Evolutionary conservation across 2,797 vertebrate genomes (phyloP).

Genomic region (Sardinella longiceps): DNA sequence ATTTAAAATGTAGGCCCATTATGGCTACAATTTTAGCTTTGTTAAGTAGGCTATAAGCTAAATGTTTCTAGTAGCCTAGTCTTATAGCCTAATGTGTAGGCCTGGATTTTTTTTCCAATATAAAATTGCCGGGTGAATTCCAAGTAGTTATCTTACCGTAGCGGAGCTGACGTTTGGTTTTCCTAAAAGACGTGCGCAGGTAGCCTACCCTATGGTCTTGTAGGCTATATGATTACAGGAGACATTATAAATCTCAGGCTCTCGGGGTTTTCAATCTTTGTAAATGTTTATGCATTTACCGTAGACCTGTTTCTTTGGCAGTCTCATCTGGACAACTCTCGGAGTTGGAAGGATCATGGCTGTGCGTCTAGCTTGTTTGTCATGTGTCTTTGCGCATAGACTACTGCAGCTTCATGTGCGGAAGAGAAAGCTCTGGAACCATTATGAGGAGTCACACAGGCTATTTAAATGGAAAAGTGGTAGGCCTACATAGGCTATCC

Average conservation of each 20-base stretch:
- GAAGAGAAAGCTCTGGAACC: neutral
- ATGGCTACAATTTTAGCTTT: no score
- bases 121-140: no score
- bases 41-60: no score
- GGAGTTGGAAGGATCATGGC: neutral
- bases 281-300: constrained; percentile 3
- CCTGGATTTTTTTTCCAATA: neutral
- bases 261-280: neutral
- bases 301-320: neutral
- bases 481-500: neutral
- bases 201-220: no score
- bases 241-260: neutral
- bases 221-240: no score
- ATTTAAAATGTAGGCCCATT: no score
- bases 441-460: neutral
- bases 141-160: neutral
- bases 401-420: neutral
- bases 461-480: neutral
- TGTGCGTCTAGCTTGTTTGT: neutral
- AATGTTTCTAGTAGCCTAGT: no score
- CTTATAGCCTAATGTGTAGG: no score
- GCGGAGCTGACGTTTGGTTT: neutral
- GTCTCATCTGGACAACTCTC: neutral
- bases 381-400: no score
- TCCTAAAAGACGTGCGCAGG: neutral